Conservation (phyloP, 2,888 invertebrate species). For the Acanthosepion lycidas region DNA sequence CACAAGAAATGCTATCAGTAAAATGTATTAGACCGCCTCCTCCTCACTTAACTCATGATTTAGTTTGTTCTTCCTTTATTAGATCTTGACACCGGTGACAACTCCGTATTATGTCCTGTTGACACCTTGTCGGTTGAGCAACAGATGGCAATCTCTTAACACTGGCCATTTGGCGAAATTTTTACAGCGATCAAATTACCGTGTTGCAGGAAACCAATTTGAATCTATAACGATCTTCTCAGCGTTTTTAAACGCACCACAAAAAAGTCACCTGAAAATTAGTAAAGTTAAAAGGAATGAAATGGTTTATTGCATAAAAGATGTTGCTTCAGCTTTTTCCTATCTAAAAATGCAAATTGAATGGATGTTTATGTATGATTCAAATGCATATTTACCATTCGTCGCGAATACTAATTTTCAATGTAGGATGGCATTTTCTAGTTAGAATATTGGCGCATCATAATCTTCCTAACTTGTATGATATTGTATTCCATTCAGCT, state of each 20-base stretch:
- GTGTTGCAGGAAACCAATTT: not conserved
- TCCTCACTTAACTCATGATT: not conserved
- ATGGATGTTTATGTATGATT: no score
- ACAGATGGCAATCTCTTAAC: constrained; percentile 15
- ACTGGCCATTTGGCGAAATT: not conserved
- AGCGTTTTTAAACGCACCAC: not conserved
- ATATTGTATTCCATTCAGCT: no score
- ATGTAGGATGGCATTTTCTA: no score
- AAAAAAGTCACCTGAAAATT: not conserved
- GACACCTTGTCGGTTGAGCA: not conserved
- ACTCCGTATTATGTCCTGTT: not conserved
- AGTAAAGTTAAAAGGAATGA: not conserved
- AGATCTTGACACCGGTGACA: not conserved
- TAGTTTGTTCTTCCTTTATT: constrained; percentile 2
- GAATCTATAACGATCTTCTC: not conserved
- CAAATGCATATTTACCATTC: no score
- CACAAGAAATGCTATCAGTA: not conserved
- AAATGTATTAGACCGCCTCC: not conserved
- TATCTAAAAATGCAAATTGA: no score
- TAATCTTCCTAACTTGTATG: no score
- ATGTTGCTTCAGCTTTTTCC: no score
- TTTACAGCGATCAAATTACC: not conserved
- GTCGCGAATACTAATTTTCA: no score
- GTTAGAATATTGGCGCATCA: no score
- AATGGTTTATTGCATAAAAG: not conserved